Percentiles rank a stretch among this genome's conserved stretches.
These are phyloP conservation scores for Falco biarmicus DNA, from an alignment of 2,797 vertebrate species.

Conservation along the genomic window DNA sequence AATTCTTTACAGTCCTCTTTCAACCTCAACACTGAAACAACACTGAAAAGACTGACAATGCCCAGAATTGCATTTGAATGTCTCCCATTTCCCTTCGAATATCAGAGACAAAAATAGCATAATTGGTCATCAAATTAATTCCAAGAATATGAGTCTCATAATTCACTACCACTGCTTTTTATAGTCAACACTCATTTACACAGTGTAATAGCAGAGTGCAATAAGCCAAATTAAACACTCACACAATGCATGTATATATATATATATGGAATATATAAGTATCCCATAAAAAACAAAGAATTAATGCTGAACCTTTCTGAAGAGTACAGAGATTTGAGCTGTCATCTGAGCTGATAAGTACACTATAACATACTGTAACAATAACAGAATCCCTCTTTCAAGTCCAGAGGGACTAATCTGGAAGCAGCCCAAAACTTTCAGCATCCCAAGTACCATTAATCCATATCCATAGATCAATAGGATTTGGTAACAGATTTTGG, in stretches of 20 bases:
- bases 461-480: background rate
- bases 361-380: background rate
- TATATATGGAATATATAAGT: background rate
- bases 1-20: background rate
- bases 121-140: background rate
- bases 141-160: background rate
- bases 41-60: background rate
- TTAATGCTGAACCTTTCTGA: background rate
- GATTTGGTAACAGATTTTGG: background rate
- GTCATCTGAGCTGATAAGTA: background rate
- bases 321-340: background rate
- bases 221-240: background rate
- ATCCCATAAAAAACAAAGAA: background rate
- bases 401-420: background rate
- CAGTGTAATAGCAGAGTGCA: background rate
- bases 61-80: background rate
- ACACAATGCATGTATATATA: background rate
- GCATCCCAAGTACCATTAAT: background rate
- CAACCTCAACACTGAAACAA: background rate
- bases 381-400: background rate
- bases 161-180: constrained; percentile 21
- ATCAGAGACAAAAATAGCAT: constrained; percentile 9
- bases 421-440: background rate
- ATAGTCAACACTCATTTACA: background rate
- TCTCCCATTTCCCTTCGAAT: background rate